Base-by-base conservation (phyloP, 2,888 invertebrate species). In the Scaptomyza parva region DNA sequence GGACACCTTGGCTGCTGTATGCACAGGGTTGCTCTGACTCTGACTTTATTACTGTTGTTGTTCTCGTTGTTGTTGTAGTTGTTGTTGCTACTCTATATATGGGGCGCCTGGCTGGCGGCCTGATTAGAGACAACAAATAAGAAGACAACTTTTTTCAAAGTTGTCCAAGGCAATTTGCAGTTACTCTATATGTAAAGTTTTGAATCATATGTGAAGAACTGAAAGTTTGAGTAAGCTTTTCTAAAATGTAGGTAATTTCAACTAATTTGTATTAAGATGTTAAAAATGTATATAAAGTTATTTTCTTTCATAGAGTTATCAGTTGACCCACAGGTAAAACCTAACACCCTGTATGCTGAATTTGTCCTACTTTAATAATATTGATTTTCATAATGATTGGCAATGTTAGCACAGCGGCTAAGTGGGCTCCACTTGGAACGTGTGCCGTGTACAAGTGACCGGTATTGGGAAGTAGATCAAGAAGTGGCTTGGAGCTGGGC, bases 331-430 rank as follows among this genome's bases (percentile, higher is more conserved):
- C 40, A 45, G 8, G 2, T 28, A 14, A 9, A 14, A 3, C 12
- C 2, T 0, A 8, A 17, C 61, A 70, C 66, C 66, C 61, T 73
- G 63, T 66, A 50, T 44, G 43, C 26, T 17, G 20, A 48, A 18
- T 35, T 64, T 64, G 66, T 48, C 78, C 71, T 18, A 78, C 71
- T 75, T 75, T 59, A 73, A 70, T 67, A 47, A 43, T 78, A 78
- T 78, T 51, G 78, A 78, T 78, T 78, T 78, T 68, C 62, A 59
- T 65, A 54, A 76, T 73, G 76, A 78, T 76, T 78, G 78, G 58
- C 64, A 71, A 37, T 35, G 43, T 44, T 30, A 30, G 37, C 55
- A 20, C 3, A 24, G 60, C n/a, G 50, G 44, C 55, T 18, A 40
- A 48, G 69, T 53, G 65, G 43, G 14, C 59, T 65, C 24, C 52